Conservation (phyloP, 2,113 vertebrate genomes). For the Sylvilagus bachmani region DNA sequence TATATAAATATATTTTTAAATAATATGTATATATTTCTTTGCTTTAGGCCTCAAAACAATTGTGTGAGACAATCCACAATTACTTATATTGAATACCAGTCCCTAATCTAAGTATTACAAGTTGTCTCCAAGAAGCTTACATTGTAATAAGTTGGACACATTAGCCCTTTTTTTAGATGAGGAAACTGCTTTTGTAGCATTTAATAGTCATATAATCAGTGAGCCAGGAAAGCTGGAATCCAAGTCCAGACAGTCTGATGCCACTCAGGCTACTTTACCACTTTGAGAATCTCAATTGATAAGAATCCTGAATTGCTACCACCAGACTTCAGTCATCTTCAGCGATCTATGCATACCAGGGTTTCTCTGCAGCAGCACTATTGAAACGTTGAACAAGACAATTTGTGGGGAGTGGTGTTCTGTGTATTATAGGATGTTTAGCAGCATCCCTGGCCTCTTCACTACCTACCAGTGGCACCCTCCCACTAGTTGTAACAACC, state of each 20-base stretch:
- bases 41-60: constrained; percentile 40
- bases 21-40: not conserved
- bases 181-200: constrained; percentile 35
- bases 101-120: constrained; percentile 17
- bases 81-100: not conserved
- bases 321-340: constrained; percentile 37
- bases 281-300: constrained; percentile 6
- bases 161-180: constrained; percentile 38
- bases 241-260: not conserved
- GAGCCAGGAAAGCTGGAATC: not conserved
- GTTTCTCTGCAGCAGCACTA: constrained; percentile 24
- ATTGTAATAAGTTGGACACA: constrained; percentile 19
- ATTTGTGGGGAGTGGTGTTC: not conserved
- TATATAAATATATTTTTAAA: no score
- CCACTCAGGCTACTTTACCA: not conserved
- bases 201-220: not conserved
- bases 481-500: not conserved
- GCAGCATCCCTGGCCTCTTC: not conserved
- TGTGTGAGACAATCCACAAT: not conserved
- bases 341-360: not conserved
- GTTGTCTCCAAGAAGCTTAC: not conserved
- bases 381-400: constrained; percentile 27
- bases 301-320: not conserved
- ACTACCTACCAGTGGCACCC: not conserved
- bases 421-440: not conserved